Conservation (phyloP, 2,113 vertebrate genomes). For the Cygnus buccinator region DNA sequence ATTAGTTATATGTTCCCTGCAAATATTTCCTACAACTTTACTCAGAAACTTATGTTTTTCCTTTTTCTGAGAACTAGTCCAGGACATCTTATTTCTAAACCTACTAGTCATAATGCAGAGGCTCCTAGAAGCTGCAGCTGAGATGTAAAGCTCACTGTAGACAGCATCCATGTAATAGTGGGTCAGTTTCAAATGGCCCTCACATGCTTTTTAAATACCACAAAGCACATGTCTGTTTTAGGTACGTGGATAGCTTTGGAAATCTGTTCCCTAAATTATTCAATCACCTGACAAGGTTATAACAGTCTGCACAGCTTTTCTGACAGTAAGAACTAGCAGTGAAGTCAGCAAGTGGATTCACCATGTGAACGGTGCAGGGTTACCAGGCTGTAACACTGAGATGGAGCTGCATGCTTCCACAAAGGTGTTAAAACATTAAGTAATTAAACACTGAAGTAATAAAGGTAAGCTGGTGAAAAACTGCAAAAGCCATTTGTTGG, state of each 20-base stretch:
- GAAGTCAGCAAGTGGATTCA: constrained; percentile 1
- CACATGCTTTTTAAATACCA: background rate
- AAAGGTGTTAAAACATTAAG: constrained; percentile 6
- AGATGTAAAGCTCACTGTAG: background rate
- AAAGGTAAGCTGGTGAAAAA: constrained; percentile 3
- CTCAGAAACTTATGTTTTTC: background rate
- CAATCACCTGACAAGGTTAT: background rate
- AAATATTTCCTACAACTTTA: background rate
- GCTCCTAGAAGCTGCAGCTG: background rate
- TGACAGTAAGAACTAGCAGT: background rate
- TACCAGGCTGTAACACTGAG: background rate
- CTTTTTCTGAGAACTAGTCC: background rate
- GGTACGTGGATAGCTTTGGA: constrained; percentile 6
- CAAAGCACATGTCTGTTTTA: background rate
- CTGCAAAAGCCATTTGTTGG: background rate
- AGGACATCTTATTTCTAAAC: background rate
- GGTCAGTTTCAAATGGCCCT: background rate
- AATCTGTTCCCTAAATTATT: constrained; percentile 30
- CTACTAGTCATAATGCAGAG: background rate
- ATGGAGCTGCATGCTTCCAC: background rate
- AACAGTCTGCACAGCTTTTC: background rate
- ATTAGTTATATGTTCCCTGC: background rate
- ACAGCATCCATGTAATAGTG: background rate
- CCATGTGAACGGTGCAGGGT: background rate
- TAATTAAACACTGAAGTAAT: constrained; percentile 26